These are phyloP conservation scores for Chaetorhynchus papuensis DNA, from an alignment of 2,113 vertebrate genomes.

Conservation along the genomic window DNA sequence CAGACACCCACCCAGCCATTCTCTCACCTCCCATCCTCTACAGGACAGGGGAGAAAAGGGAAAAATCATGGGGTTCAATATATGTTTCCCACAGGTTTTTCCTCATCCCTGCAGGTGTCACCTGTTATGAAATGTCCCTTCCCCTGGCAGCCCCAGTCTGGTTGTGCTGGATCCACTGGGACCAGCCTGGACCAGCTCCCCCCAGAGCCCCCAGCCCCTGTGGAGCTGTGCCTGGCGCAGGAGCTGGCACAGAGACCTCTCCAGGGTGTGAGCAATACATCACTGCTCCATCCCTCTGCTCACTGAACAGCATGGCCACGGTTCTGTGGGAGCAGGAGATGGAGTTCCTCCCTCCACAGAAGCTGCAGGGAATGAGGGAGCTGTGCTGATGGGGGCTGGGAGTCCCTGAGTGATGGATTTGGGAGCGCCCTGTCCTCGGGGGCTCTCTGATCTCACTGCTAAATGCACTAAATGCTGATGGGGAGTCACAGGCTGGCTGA, in stretches of 20 bases:
- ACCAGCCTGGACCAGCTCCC: background rate
- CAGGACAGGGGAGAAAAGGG: background rate
- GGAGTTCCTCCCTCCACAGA: background rate
- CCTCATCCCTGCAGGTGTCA: background rate
- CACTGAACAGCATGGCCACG: accelerated
- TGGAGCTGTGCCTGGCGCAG: background rate
- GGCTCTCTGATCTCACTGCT: background rate
- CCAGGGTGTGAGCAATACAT: background rate
- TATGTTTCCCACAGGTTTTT: background rate
- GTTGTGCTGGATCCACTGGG: background rate
- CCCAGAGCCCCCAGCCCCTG: no score
- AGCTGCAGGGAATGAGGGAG: background rate
- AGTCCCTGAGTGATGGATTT: background rate
- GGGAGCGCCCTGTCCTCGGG: background rate
- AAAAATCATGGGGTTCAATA: background rate
- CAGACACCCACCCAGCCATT: background rate
- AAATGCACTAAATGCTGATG: background rate
- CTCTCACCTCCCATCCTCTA: background rate
- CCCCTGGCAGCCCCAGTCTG: accelerated
- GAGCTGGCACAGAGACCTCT: background rate
- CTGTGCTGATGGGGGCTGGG: background rate
- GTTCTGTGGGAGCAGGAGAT: background rate
- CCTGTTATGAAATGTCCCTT: background rate
- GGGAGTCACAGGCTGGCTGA: background rate
- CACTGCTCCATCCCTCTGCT: background rate